phyloP scores from a whole-genome alignment of 2,888 invertebrate species.

The Alentia gelatinosa region DNA sequence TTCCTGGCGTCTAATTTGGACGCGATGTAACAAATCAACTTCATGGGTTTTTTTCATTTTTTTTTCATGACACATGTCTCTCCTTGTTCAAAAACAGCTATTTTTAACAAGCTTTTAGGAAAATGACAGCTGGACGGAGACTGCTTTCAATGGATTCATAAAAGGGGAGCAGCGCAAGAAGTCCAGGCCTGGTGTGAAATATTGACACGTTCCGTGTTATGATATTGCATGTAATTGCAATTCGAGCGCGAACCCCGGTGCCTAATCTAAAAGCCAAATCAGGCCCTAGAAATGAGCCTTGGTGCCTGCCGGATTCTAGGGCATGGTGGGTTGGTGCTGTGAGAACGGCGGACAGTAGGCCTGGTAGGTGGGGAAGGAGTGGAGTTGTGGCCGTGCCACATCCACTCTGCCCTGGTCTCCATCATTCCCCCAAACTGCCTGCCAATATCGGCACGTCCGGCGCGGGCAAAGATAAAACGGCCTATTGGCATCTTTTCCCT shows the following conservation, averaged over 20 bases:
- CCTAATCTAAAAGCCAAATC: conserved; percentile 9
- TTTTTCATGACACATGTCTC: neutral
- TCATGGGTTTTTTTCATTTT: neutral
- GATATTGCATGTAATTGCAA: conserved; percentile 21
- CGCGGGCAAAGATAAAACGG: neutral
- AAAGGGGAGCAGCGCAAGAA: neutral
- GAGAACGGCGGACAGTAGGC: too few relatives aligned
- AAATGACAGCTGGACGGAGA: neutral
- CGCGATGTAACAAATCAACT: conserved; percentile 4
- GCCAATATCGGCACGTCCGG: neutral
- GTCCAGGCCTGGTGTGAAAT: neutral
- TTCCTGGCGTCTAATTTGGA: neutral
- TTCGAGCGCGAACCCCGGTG: neutral
- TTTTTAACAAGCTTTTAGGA: conserved; percentile 10
- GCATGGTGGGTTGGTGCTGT: too few relatives aligned
- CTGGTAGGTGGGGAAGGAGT: neutral
- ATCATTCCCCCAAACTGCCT: neutral
- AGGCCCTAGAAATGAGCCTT: neutral
- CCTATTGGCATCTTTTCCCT: neutral
- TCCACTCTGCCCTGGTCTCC: neutral
- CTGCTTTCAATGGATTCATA: neutral
- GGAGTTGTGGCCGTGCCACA: neutral
- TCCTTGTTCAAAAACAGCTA: neutral
- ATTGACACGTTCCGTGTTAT: neutral
- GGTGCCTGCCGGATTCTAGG: too few relatives aligned